Base-by-base conservation (phyloP, 2,113 vertebrate species). In the Paradisaea rubra region DNA sequence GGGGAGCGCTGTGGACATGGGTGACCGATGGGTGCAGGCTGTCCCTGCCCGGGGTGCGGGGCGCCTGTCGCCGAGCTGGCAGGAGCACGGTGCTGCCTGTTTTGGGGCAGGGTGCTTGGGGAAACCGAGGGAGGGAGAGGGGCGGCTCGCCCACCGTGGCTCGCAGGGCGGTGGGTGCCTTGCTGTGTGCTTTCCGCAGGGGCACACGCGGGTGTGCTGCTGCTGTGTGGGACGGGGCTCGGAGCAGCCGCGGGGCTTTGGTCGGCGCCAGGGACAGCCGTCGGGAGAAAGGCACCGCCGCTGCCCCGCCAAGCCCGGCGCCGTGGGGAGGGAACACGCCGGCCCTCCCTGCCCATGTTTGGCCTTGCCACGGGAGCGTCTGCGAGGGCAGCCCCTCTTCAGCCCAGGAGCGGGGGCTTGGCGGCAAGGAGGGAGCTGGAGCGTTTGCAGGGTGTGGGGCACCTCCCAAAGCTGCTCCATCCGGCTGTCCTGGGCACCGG, bases 101-200 rank as follows among this genome's bases (percentile, higher is more conserved):
- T 39, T 35, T 39, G 1, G 20, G 81, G 27, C 56, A 45, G 56
- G 44, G 61, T 12, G 54, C 33, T 4, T 1, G 59, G 53, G 53
- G 30, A 37, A 2, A 42, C 3, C 6, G 6, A 33, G 25, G 31
- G 4, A 16, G 41, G 49, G 30, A 44, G 17, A 0, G 4, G n/a
- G 33, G 39, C 35, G 30, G 49, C 37, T 81, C 9, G 3, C 27
- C n/a, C 49, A 2, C 17, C 0, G 3, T 4, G 81, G 37, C 28
- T 47, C 7, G 41, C 10, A 2, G 80, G 54, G 41, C 3, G 16
- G 12, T 9, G 70, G 1, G 11, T 9, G 0, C 33, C 41, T 33
- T 0, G 1, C 35, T 2, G 30, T 0, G 13, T 0, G 31, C 59
- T 30, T 10, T 7, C 44, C 53, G 20, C 9, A 1, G 52, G 37